Conservation (phyloP, 2,797 vertebrate genomes). For the Sternotherus odoratus region DNA sequence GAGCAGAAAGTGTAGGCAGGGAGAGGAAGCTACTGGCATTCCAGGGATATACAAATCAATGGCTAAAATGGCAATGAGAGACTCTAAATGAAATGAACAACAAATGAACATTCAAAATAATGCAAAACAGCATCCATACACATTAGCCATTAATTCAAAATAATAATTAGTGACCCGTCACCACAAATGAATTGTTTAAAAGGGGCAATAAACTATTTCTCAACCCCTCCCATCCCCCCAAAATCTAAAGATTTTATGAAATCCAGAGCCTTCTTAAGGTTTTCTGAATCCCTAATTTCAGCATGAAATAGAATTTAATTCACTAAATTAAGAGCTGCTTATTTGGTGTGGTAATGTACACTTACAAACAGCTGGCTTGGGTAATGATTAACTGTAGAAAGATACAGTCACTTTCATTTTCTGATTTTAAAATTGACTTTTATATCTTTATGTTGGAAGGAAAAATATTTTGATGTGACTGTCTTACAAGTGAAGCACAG, state of each 20-base stretch:
- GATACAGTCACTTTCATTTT: neutral
- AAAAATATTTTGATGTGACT: neutral
- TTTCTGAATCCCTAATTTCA: constrained; percentile 16
- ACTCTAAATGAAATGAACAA: neutral
- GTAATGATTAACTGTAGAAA: neutral
- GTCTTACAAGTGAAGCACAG: neutral
- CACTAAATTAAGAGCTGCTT: neutral
- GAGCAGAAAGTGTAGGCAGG: neutral
- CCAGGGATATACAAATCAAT: neutral
- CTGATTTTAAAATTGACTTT: neutral
- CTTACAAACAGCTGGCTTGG: neutral
- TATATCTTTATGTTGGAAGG: neutral
- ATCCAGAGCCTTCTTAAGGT: too few species aligned
- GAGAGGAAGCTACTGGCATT: neutral
- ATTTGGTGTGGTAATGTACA: neutral
- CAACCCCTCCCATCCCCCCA: neutral
- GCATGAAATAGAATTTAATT: neutral
- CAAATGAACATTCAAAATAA: neutral
- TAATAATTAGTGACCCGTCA: neutral
- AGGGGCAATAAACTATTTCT: constrained; percentile 27
- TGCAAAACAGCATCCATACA: constrained; percentile 21
- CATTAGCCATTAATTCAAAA: neutral
- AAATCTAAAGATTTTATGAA: neutral
- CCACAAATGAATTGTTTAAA: constrained; percentile 1
- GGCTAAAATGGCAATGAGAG: neutral